Conservation (phyloP, 2,113 vertebrate genomes). For the Trematomus loennbergii region DNA sequence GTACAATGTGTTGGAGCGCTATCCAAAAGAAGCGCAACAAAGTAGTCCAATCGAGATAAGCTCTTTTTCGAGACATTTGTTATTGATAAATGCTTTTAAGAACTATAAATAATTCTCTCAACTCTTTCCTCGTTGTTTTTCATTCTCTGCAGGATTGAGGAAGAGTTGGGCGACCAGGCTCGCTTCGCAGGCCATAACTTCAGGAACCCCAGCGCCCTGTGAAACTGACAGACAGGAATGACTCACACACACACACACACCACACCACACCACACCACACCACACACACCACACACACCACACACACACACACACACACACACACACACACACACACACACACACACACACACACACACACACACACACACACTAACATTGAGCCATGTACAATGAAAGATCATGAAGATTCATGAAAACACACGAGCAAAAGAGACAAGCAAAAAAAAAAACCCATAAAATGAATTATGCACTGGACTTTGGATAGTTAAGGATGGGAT, state of each 20-base stretch:
- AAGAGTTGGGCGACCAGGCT: conserved; percentile 94
- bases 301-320: background rate
- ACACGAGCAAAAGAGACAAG: conserved; percentile 38
- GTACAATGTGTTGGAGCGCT: too few species aligned
- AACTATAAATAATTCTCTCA: background rate
- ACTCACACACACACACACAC: conserved; percentile 20
- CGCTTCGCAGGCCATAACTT: conserved; percentile 97
- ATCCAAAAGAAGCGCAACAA: too few species aligned
- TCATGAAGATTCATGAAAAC: conserved; percentile 18
- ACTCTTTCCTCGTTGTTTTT: background rate
- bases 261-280: background rate
- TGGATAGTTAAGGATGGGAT: conserved; percentile 25
- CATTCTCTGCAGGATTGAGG: conserved; percentile 89
- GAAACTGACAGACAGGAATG: conserved; percentile 73
- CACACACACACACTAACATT: conserved; percentile 26
- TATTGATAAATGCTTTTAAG: background rate
- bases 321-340: conserved; percentile 4
- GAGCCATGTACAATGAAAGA: conserved; percentile 62
- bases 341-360: background rate
- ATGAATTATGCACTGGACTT: conserved; percentile 69
- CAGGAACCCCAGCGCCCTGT: conserved; percentile 96
- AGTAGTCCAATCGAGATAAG: too few species aligned
- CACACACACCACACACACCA: conserved; percentile 20
- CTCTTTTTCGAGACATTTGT: too few species aligned
- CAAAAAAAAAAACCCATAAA: conserved; percentile 21